A percentile compares a stretch with the other conserved stretches of the same genome.
These are phyloP conservation scores for Oeneis ivallda DNA, from an alignment of 2,888 invertebrate genomes.

Conservation along the genomic window DNA sequence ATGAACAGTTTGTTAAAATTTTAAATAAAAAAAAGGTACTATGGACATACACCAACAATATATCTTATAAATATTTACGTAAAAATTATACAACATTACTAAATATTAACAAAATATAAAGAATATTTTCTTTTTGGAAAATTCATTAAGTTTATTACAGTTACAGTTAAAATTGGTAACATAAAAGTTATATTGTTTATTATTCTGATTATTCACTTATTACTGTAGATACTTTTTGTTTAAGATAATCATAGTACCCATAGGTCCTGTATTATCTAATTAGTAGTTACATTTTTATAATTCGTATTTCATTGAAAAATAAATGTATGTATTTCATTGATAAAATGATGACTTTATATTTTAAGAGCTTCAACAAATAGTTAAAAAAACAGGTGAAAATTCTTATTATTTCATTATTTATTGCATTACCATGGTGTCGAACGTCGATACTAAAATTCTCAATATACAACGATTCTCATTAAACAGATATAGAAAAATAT, in stretches of 20 bases:
- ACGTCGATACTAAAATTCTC: too few relatives aligned
- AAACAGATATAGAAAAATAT: constrained; percentile 27
- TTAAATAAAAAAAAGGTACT: not conserved
- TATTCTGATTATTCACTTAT: not conserved
- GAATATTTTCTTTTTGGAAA: not conserved
- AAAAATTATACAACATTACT: not conserved
- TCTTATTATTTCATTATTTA: not conserved
- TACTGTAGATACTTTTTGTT: not conserved
- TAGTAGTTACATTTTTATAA: not conserved
- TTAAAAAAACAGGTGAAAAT: too few relatives aligned
- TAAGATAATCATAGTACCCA: not conserved
- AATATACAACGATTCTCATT: constrained; percentile 7
- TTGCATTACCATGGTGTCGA: too few relatives aligned
- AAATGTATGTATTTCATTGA: not conserved
- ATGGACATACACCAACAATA: not conserved
- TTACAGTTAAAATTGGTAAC: not conserved
- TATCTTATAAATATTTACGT: not conserved
- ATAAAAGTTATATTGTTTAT: too few relatives aligned
- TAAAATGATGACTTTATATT: too few relatives aligned
- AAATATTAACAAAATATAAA: not conserved
- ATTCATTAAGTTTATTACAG: too few relatives aligned
- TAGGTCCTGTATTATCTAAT: too few relatives aligned
- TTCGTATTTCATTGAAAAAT: not conserved
- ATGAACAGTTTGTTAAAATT: not conserved
- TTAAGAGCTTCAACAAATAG: too few relatives aligned